A percentile compares a stretch with the other conserved stretches of the same genome.
Evolutionary conservation across 2,797 vertebrate genomes (phyloP).

Genomic region (Benthosema pterotum): DNA sequence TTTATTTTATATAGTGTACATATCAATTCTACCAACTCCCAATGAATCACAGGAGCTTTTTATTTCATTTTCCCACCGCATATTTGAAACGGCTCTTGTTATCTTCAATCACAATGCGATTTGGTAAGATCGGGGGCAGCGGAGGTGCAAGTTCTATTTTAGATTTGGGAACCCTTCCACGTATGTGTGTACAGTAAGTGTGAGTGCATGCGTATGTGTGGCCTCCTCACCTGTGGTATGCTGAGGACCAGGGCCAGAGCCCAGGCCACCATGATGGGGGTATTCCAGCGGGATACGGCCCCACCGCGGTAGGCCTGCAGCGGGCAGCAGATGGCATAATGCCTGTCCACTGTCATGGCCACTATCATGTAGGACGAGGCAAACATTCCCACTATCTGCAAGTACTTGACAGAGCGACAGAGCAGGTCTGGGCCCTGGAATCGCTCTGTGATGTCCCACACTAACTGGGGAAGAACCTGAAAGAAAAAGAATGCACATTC

Average conservation of each 20-base stretch:
- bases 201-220: not conserved
- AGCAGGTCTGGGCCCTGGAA: constrained; percentile 91
- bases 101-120: no score
- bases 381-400: constrained; percentile 98
- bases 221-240: constrained; percentile 85
- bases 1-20: no score
- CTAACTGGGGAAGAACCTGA: constrained; percentile 94
- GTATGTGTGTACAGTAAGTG: not conserved
- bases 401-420: constrained; percentile 91
- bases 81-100: no score
- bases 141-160: no score
- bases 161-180: not conserved
- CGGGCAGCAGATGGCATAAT: constrained; percentile 93
- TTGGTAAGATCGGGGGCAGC: no score
- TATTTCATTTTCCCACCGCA: no score
- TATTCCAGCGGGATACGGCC: constrained; percentile 84
- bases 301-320: constrained; percentile 89
- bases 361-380: constrained; percentile 97
- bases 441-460: constrained; percentile 93
- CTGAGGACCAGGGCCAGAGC: constrained; percentile 87
- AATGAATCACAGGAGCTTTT: no score
- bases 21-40: no score
- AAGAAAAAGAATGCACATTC: constrained; percentile 35
- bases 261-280: constrained; percentile 87
- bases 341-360: constrained; percentile 93